Conservation (phyloP, 37 sponge, comb jelly and placozoan species). For the Halisarca cf. caerulea region DNA sequence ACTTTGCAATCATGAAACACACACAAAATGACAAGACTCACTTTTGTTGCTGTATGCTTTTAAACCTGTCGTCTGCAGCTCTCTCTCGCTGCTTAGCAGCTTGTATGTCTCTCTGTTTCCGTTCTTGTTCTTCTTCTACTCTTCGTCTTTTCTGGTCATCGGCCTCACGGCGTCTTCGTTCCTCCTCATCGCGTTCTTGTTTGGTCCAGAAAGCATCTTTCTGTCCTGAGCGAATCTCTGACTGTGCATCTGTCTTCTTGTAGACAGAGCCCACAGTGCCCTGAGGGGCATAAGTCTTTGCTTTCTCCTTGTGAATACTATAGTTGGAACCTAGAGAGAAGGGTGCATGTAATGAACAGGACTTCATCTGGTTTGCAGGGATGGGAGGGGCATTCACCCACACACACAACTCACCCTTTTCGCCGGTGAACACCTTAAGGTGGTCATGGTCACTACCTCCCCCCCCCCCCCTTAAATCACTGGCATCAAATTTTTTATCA, state of each 20-base stretch:
- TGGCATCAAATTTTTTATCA: no score
- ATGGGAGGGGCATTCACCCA: no score
- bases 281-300: constrained; percentile 45
- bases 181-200: constrained; percentile 46
- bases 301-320: constrained; percentile 89
- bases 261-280: constrained; percentile 86
- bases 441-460: no score
- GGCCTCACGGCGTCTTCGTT: not conserved
- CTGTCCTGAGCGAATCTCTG: constrained; percentile 52
- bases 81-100: constrained; percentile 45
- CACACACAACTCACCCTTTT: no score
- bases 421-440: no score
- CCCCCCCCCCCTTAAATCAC: no score
- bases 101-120: constrained; percentile 21
- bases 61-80: constrained; percentile 39
- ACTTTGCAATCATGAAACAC: no score
- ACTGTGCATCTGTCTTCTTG: constrained; percentile 71
- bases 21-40: no score
- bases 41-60: constrained; percentile 68
- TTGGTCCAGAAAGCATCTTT: constrained; percentile 85
- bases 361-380: no score
- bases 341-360: no score
- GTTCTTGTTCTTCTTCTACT: constrained; percentile 16
- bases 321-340: constrained; percentile 72
- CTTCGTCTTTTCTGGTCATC: constrained; percentile 8